A percentile compares a stretch with the other conserved stretches of the same genome.
phyloP scores from a whole-genome alignment of 2,113 vertebrate species.

The Nibea albiflora region DNA sequence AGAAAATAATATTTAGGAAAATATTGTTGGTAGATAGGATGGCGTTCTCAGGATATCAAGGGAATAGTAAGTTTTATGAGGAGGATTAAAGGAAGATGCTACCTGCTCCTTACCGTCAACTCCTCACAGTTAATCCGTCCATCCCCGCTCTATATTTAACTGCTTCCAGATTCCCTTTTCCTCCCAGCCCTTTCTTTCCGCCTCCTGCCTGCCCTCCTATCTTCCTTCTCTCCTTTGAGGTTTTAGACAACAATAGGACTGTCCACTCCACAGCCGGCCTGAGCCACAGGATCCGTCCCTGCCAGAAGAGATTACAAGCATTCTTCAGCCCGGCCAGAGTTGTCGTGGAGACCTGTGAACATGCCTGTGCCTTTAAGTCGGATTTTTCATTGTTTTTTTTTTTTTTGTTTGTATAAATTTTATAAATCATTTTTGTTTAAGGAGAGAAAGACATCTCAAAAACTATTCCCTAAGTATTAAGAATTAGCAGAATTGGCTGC shows the following conservation, averaged over 20 bases:
- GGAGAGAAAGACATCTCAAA: not conserved
- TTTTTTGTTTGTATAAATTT: too few relatives aligned
- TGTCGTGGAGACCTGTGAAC: conserved; percentile 56
- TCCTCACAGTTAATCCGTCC: conserved; percentile 47
- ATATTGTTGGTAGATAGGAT: not conserved
- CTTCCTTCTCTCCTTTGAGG: conserved; percentile 70
- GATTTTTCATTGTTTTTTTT: not conserved
- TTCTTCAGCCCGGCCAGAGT: conserved; percentile 59
- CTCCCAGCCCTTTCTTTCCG: conserved; percentile 41
- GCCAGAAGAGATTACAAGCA: conserved; percentile 76
- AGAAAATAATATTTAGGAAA: not conserved
- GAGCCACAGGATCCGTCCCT: conserved; percentile 65
- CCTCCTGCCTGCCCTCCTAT: conserved; percentile 62
- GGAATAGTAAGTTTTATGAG: conserved; percentile 29
- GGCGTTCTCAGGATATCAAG: not conserved
- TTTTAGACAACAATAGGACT: conserved; percentile 71
- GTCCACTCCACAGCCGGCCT: conserved; percentile 68
- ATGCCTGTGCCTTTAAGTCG: conserved; percentile 17
- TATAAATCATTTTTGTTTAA: not conserved
- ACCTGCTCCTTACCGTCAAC: conserved; percentile 44
- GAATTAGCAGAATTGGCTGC: not conserved
- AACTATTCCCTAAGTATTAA: not conserved
- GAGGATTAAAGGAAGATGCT: conserved; percentile 42
- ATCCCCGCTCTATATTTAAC: conserved; percentile 59
- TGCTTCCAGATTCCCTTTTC: conserved; percentile 31